Evolutionary conservation across 2,113 vertebrate species (phyloP).

Genomic region (Bubo scandiacus): DNA sequence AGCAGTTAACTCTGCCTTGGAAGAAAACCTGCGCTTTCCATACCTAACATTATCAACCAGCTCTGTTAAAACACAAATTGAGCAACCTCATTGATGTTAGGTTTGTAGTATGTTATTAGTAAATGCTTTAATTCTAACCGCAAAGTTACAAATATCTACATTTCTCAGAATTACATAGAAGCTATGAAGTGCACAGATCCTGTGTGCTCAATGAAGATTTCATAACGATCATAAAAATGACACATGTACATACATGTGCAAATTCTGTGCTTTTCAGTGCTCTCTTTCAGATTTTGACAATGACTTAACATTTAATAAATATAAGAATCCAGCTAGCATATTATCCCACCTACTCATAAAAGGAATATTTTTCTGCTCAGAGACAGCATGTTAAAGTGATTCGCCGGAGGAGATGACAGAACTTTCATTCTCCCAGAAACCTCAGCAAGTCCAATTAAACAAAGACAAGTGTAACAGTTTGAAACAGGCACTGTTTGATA

Average conservation of each 20-base stretch:
- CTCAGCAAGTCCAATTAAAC: background rate
- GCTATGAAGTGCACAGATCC: background rate
- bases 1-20: background rate
- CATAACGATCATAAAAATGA: background rate
- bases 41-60: background rate
- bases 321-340: background rate
- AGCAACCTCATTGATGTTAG: background rate
- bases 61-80: background rate
- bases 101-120: background rate
- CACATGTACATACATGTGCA: background rate
- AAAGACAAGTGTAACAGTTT: conserved; percentile 1
- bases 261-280: background rate
- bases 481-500: conserved; percentile 4
- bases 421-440: conserved; percentile 2
- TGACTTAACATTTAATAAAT: background rate
- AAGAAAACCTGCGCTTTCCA: background rate
- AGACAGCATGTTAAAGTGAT: background rate
- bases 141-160: background rate
- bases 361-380: background rate
- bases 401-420: background rate
- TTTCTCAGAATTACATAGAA: background rate
- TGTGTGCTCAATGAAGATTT: rapidly evolving
- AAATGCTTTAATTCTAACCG: background rate
- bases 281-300: background rate
- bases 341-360: conserved; percentile 25